Base-by-base conservation (phyloP, 2,888 invertebrate species). In the Scaptomyza polygonia region DNA sequence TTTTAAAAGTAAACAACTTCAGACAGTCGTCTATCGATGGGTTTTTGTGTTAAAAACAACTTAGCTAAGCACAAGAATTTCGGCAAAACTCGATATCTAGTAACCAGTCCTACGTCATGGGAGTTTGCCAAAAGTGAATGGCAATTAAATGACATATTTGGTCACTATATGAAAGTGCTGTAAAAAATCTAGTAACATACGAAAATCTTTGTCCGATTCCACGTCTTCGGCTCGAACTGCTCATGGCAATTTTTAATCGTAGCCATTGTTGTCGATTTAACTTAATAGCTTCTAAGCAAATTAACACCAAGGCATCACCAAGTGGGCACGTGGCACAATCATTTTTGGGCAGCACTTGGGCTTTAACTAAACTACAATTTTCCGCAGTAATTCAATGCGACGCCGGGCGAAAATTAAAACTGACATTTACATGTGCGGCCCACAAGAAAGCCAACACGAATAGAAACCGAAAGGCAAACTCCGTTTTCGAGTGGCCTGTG, bases 391-490 rank as follows among this genome's bases (percentile, higher is more conserved):
- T 82, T 82, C 84, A 67, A 47, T 67, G 52, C 55, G 73, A 85
- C 87, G 85, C 85, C 76, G 52, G 71, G 72, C 67, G 67, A 84
- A 83, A 81, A 83, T 87, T 87, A 82, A 83, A 87, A 76, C 61
- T 83, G 82, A 85, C 82, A 87, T 83, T 83, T 81, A 67, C 68
- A 51, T 66, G 61, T 62, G 58, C 84, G 36, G 71, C 80, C 86
- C 81, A 86, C 81, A 71, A 86, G 80, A 84, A 81, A 81, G 80
- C 71, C 75, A 56, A 75, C 57, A 75, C 57, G 49, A 9, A 27
- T 57, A 40, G 30, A 36, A 36, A 36, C 36, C 18, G 12, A 32
- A 48, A 21, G 9, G 18, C 48, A n/a, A 32, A 32, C 47, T 47
- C n/a, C n/a, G 12, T 14, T 8, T 21, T 48, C 5, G 34, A 34